Evolutionary conservation across 1,140 invertebrate species (phyloP), one percentile per base, ranked within the genome.

Genomic region (Drosophila funebris): DNA sequence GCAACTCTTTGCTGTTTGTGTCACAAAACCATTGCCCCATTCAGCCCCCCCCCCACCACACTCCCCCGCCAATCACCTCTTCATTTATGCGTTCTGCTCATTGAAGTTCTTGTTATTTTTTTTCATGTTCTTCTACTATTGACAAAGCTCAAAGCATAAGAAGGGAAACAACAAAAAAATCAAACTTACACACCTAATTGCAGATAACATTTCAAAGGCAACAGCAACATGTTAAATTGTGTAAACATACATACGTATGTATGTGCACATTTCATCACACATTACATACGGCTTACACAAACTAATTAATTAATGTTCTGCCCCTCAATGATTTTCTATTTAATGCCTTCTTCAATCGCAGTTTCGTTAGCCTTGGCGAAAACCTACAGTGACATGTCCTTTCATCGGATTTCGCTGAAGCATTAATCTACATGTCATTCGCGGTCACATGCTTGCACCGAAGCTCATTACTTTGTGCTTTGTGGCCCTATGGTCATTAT

Each of bases 391-490:
- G 46, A 31, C 46, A 50, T 29, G 46, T 50, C 27, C 27, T 50
- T 50, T 50, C 46, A 50, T 16, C 46, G 14, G 13, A 14, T 31
- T 50, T 7, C n/a, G 13, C 13, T 11, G 14, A 27, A 50, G 31
- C 46, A 50, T 50, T 50, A 50, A 50, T 50, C 46, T 50, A 50
- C 46, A 50, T 50, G 46, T 50, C 46, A 50, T 50, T 50, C 46
- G 46, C 46, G 46, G 46, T 50, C 46, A 50, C 46, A 50, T 31
- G 44, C 43, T 22, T 14, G 27, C 46, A 50, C 6, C 46, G 31
- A 31, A 50, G 46, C 31, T 50, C 46, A 50, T 50, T 50, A 50
- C 46, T 50, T 50, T 18, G 27, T 24, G 13, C 27, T 18, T 2
- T n/a, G n/a, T n/a, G n/a, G n/a, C 5, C 0, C 14, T 3, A n/a